A percentile compares a stretch with the other conserved stretches of the same genome.
Evolutionary conservation across 2,888 invertebrate genomes (phyloP).

Genomic region (Platerodrilus igneus): DNA sequence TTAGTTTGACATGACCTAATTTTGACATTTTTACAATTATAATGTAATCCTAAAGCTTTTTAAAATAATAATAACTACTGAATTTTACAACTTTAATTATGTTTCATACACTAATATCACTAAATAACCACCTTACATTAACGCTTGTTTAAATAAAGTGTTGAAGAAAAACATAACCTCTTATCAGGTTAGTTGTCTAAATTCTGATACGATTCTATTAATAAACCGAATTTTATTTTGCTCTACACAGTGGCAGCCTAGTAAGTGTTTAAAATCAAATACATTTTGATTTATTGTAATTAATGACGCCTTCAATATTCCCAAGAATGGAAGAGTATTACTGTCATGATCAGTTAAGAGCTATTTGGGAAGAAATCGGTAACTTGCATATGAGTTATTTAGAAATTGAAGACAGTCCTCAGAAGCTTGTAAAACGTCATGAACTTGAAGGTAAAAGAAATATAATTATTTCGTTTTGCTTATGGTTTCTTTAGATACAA

Average conservation of each 20-base stretch:
- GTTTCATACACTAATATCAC: too few relatives aligned
- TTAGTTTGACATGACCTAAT: too few relatives aligned
- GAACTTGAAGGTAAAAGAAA: conserved; percentile 65
- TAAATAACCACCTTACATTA: too few relatives aligned
- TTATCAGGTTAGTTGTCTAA: too few relatives aligned
- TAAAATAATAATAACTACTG: too few relatives aligned
- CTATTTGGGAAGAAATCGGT: conserved; percentile 70
- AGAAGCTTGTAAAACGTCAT: conserved; percentile 69
- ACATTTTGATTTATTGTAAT: conserved; percentile 7
- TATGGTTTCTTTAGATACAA: conserved; percentile 56
- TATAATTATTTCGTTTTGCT: background rate
- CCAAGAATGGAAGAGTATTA: conserved; percentile 52
- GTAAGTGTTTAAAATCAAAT: conserved; percentile 3
- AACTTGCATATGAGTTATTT: conserved; percentile 73
- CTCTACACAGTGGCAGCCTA: too few relatives aligned
- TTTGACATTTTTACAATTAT: too few relatives aligned
- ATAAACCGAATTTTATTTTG: too few relatives aligned
- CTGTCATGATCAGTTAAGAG: conserved; percentile 57
- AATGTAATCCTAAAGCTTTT: too few relatives aligned
- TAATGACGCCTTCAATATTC: conserved; percentile 28
- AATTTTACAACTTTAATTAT: too few relatives aligned
- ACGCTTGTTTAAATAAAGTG: too few relatives aligned
- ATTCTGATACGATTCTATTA: background rate
- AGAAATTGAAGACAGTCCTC: conserved; percentile 73
- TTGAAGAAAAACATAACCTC: too few relatives aligned